Evolutionary conservation across 2,797 vertebrate species (phyloP).

Genomic region (Pelochelys cantorii): DNA sequence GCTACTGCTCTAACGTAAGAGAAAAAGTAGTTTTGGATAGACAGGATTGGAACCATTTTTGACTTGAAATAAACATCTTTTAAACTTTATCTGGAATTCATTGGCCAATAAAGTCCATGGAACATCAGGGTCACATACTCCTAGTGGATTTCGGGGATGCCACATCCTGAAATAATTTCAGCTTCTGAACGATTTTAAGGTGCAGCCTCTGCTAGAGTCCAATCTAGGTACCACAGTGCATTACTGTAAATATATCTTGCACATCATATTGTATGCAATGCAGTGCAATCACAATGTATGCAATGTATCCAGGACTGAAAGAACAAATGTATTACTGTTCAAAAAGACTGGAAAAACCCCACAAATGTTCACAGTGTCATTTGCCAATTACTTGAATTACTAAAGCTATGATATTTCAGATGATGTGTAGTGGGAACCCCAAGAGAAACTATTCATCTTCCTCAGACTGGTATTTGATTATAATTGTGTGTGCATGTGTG

Average conservation of each 20-base stretch:
- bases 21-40: background rate
- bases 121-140: background rate
- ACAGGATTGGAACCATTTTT: background rate
- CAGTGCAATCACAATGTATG: background rate
- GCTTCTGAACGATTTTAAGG: background rate
- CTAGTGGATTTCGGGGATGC: background rate
- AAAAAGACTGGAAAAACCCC: background rate
- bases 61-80: background rate
- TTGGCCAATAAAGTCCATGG: background rate
- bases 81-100: background rate
- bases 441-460: slow-evolving; percentile 9
- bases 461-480: background rate
- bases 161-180: background rate
- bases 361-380: background rate
- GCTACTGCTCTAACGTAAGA: background rate
- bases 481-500: background rate
- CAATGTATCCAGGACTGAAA: background rate
- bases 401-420: background rate
- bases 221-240: background rate
- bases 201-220: background rate
- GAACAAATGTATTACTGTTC: background rate
- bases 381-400: slow-evolving; percentile 12
- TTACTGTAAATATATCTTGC: background rate
- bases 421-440: background rate
- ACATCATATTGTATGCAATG: background rate